Conservation (phyloP, 2,888 invertebrate genomes). For the Apodemia zela region DNA sequence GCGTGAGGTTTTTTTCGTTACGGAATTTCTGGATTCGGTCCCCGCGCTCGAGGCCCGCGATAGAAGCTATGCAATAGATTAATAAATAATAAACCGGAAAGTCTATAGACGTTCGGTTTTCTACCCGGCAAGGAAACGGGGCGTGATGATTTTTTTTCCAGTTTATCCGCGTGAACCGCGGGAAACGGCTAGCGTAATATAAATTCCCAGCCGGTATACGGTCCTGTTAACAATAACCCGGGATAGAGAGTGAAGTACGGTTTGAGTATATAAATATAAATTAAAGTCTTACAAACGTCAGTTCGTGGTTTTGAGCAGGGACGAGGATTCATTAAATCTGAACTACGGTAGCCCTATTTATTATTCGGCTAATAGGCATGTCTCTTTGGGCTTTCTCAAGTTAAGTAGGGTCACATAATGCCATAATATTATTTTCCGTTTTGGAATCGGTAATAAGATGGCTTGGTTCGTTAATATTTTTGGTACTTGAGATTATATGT, state of each 20-base stretch:
- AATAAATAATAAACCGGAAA: too few relatives aligned
- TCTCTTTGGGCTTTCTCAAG: conserved; percentile 2
- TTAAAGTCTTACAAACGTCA: conserved; percentile 7
- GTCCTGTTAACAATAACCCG: not conserved
- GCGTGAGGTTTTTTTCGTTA: too few relatives aligned
- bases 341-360: conserved; percentile 10
- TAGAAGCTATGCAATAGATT: too few relatives aligned
- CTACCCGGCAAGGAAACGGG: too few relatives aligned
- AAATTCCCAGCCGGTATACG: not conserved
- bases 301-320: conserved; percentile 14
- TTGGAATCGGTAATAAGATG: not conserved
- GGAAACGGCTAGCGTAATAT: not conserved
- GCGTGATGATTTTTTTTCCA: too few relatives aligned
- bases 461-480: not conserved
- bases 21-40: too few relatives aligned
- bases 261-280: conserved; percentile 11
- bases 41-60: too few relatives aligned
- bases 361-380: conserved; percentile 12
- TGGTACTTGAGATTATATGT: not conserved
- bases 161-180: too few relatives aligned
- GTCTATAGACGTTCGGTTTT: too few relatives aligned
- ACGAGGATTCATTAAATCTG: conserved; percentile 14
- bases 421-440: not conserved
- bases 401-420: conserved; percentile 10
- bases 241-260: conserved; percentile 6